Percentiles rank a stretch among this genome's conserved stretches.
phyloP scores from a whole-genome alignment of 2,113 vertebrate genomes.

The Toxostoma redivivum region DNA sequence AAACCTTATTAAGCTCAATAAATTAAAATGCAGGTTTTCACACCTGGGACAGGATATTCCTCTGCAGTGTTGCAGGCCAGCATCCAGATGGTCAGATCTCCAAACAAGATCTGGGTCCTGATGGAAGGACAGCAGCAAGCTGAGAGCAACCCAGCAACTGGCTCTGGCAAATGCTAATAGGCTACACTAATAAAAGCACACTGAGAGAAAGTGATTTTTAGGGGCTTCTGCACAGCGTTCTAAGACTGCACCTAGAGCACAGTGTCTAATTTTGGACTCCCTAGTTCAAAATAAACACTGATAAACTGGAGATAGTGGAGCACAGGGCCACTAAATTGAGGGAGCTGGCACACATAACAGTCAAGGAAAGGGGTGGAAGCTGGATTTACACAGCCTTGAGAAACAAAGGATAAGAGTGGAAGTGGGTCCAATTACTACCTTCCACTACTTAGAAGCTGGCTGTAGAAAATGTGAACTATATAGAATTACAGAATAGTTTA shows the following conservation, averaged over 20 bases:
- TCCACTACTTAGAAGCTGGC: background rate
- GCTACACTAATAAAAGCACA: background rate
- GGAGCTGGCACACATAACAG: rapidly evolving
- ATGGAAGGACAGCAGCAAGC: background rate
- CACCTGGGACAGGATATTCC: background rate
- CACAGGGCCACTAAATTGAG: rapidly evolving
- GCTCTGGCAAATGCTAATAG: background rate
- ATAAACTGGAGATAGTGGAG: background rate
- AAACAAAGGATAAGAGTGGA: background rate
- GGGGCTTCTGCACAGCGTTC: background rate
- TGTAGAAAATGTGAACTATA: background rate
- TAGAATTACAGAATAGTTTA: background rate
- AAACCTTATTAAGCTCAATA: background rate
- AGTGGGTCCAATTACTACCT: background rate
- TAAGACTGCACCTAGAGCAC: background rate
- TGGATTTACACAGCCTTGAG: background rate
- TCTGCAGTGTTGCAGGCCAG: background rate
- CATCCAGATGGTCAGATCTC: background rate
- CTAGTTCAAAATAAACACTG: background rate
- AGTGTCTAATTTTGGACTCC: background rate
- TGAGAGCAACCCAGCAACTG: background rate
- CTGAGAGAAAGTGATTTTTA: background rate
- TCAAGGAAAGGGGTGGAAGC: background rate
- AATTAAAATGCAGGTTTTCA: background rate
- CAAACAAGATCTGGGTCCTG: background rate